Conservation (phyloP, 2,797 vertebrate species). For the Gymnopithys bicolor region DNA sequence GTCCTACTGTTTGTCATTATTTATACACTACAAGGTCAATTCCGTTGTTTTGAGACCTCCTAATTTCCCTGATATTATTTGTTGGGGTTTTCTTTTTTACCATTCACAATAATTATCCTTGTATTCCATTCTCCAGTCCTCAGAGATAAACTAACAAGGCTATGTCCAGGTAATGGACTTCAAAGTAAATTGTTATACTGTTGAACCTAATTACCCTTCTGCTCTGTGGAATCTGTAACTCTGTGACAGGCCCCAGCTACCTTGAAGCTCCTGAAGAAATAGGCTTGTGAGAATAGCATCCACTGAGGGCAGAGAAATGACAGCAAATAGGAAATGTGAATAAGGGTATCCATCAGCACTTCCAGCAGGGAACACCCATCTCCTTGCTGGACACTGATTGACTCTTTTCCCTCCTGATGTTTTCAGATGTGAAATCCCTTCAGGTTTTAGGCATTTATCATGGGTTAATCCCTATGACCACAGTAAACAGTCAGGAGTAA, state of each 20-base stretch:
- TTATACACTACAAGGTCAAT: conserved; percentile 19
- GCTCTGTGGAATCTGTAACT: neutral
- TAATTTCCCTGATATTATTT: conserved; percentile 47
- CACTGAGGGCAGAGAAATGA: neutral
- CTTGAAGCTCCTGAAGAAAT: neutral
- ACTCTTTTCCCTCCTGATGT: neutral
- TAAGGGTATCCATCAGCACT: neutral
- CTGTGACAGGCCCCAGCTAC: neutral
- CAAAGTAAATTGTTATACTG: conserved; percentile 26
- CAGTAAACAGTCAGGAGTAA: neutral
- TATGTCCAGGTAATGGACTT: neutral
- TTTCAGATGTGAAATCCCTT: neutral
- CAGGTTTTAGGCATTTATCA: neutral
- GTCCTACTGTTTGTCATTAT: conserved; percentile 41
- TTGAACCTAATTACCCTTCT: conserved; percentile 20
- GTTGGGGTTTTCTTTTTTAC: neutral
- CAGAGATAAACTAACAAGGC: conserved; percentile 23
- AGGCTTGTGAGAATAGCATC: neutral
- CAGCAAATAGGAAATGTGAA: neutral
- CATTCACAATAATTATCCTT: neutral
- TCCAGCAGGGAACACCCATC: neutral
- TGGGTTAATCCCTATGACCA: neutral
- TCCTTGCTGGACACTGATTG: neutral
- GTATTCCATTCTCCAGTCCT: conserved; percentile 11
- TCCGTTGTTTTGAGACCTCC: conserved; percentile 23